Evolutionary conservation across 1,140 invertebrate species (phyloP).

Genomic region (Acyrthosiphon pisum): DNA sequence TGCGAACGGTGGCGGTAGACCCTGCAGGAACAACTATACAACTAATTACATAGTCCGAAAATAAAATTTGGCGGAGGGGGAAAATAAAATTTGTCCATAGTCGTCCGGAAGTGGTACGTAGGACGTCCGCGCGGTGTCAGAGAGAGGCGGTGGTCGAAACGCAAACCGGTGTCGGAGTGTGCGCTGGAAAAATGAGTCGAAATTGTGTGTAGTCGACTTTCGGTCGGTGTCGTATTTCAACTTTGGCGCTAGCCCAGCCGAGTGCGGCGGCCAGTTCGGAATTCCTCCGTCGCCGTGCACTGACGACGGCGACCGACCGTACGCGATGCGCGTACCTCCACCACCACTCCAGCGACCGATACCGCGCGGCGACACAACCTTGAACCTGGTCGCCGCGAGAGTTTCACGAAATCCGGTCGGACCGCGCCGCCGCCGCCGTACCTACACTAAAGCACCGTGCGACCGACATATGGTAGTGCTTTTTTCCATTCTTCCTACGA

Average conservation of each 20-base stretch:
- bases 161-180: background rate
- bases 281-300: background rate
- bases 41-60: too few species aligned
- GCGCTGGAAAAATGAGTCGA: constrained; percentile 18
- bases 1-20: too few species aligned
- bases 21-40: too few species aligned
- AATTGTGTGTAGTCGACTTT: background rate
- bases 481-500: background rate
- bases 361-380: background rate
- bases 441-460: background rate
- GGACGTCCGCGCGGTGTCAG: too few species aligned
- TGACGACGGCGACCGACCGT: background rate
- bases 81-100: too few species aligned
- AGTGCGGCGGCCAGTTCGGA: background rate
- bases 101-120: too few species aligned
- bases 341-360: background rate
- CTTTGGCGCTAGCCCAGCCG: constrained; percentile 38
- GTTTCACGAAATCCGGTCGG: constrained; percentile 43
- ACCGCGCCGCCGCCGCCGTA: background rate
- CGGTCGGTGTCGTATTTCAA: constrained; percentile 46
- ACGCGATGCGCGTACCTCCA: background rate
- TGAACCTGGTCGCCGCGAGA: constrained; percentile 42
- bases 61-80: too few species aligned
- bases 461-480: background rate
- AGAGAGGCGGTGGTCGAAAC: too few species aligned